These are phyloP conservation scores for Aspidoscelis tigris DNA, from an alignment of 2,113 vertebrate genomes.

Conservation along the genomic window DNA sequence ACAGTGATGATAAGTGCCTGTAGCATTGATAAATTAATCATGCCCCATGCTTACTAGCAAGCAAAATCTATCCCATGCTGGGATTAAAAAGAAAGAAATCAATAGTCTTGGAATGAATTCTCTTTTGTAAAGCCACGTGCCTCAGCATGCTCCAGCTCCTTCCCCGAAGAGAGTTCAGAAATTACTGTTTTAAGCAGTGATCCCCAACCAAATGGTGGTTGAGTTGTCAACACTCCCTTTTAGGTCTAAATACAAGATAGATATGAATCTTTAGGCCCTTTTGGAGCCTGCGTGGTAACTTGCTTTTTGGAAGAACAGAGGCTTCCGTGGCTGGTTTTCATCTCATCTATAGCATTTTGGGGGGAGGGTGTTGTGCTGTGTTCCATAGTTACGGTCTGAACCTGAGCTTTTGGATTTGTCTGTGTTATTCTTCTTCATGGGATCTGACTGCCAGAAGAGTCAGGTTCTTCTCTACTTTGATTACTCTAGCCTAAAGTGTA, in stretches of 20 bases:
- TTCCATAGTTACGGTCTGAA: too few relatives aligned
- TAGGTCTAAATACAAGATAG: neutral
- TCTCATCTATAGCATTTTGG: too few relatives aligned
- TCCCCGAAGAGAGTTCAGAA: neutral
- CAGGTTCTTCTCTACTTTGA: neutral
- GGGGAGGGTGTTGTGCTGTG: too few relatives aligned
- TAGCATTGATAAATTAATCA: conserved; percentile 13
- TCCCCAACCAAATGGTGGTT: neutral
- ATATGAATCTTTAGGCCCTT: neutral
- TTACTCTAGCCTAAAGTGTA: neutral
- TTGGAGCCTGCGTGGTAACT: neutral
- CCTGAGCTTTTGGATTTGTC: too few relatives aligned
- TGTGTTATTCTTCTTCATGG: too few relatives aligned
- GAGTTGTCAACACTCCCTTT: neutral
- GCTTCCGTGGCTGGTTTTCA: too few relatives aligned
- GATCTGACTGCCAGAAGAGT: too few relatives aligned
- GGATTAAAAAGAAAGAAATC: neutral
- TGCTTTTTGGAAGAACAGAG: neutral
- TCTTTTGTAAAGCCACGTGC: neutral
- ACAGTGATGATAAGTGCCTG: neutral
- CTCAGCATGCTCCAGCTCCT: neutral
- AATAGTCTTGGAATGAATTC: neutral
- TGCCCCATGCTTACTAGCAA: neutral
- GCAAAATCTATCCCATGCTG: neutral
- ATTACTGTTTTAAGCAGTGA: neutral